Conservation (phyloP, 2,797 vertebrate species). For the Pteronotus mesoamericanus region DNA sequence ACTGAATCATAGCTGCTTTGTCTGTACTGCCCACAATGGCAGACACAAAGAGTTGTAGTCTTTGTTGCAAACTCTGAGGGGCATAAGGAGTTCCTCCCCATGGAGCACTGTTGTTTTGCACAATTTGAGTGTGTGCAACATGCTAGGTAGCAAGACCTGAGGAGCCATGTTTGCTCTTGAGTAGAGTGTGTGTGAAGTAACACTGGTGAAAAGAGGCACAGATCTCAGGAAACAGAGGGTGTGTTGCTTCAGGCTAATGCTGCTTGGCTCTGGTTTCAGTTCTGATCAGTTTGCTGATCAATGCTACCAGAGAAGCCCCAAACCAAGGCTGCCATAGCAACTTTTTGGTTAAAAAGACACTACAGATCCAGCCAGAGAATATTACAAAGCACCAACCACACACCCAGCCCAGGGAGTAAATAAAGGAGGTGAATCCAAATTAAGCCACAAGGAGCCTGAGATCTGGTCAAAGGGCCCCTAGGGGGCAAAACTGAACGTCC, state of each 20-base stretch:
- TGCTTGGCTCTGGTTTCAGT: not conserved
- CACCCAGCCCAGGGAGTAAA: not conserved
- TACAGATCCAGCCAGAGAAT: not conserved
- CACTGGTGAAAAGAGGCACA: not conserved
- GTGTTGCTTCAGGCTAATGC: not conserved
- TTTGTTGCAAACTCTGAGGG: not conserved
- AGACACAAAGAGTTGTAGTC: not conserved
- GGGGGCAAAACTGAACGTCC: not conserved
- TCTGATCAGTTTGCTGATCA: not conserved
- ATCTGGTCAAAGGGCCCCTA: not conserved
- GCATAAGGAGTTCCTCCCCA: not conserved
- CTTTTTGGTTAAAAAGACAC: not conserved
- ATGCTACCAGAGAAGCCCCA: not conserved
- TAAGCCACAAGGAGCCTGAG: not conserved
- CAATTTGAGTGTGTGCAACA: not conserved
- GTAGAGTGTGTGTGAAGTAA: not conserved
- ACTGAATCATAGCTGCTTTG: not conserved
- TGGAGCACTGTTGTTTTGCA: not conserved
- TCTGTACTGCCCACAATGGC: not conserved
- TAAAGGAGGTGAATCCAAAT: not conserved
- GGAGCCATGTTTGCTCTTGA: rapidly evolving
- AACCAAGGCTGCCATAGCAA: not conserved
- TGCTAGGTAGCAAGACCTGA: not conserved
- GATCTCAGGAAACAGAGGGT: not conserved
- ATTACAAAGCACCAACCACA: not conserved